Evolutionary conservation across 2,113 vertebrate species (phyloP), one percentile per base, ranked within the genome.

Genomic region (Apodemus sylvaticus): DNA sequence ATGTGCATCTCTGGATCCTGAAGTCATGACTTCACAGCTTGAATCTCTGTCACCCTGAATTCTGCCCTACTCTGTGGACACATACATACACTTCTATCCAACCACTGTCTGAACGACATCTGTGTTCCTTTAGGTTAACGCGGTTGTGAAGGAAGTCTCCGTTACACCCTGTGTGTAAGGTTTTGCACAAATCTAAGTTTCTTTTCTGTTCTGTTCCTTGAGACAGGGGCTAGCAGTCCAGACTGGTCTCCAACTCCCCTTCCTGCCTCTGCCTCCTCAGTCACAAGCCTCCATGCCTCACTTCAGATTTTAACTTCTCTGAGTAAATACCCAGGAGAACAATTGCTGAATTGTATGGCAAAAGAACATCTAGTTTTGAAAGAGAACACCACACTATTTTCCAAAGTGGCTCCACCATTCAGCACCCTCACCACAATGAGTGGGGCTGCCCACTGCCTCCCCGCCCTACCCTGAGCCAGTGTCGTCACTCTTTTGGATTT

Each of bases 121-220:
- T 11, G 1, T 2, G 66, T 3, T 53, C 48, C 45, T 22, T 24
- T 79, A 29, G 12, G 3, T 24, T 4, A 1, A 0, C 14, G 14
- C 14, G 6, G 2, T 7, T 0, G 7, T 0, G 0, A 17, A 26
- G 5, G 17, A n/a, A 24, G 4, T 24, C 1, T 53, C 31, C 31
- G 22, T 31, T 34, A 7, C 36, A 31, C 29, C 12, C 42, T 14
- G 7, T 1, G 4, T 1, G 6, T 16, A 3, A 90, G 20, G 14
- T 19, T 81, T 3, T 6, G 5, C 2, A 22, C 0, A 60, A 62
- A 86, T 3, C 0, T 16, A 22, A 4, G 16, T 74, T 31, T 42
- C 20, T 55, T 51, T 71, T 83, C 39, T 55, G 48, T 71, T 66
- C 83, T 58, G 68, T 42, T 74, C 34, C 36, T 89, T 73, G 70